Base-by-base conservation (phyloP, 2,888 invertebrate species). In the Zaprionus lineosus region DNA sequence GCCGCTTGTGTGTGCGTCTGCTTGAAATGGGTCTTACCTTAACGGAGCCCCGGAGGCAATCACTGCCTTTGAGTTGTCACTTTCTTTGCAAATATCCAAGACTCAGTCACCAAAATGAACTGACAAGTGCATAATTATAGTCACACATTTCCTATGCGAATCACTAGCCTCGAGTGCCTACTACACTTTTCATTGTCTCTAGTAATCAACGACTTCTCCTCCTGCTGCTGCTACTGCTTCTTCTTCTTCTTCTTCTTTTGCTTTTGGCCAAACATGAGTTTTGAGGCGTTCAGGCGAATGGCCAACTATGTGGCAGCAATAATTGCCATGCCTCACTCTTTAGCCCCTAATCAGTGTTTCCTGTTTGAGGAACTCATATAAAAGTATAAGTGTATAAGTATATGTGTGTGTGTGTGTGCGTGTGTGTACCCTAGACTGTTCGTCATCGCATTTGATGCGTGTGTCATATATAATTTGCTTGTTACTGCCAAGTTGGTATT, bases 401-500 rank as follows among this genome's bases (percentile, higher is more conserved):
- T 14, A 14, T 8, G 18, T 21, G 14, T 44, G 19, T n/a, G 12
- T 31, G 15, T 26, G 18, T 14, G 16, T 43, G 9, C 41, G 34
- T 47, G 18, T 33, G 34, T 15, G 15, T 37, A 18, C n/a, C n/a
- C n/a, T n/a, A n/a, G n/a, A n/a, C n/a, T n/a, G n/a, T n/a, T n/a
- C n/a, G n/a, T n/a, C n/a, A n/a, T n/a, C n/a, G n/a, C 39, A 37
- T 21, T 48, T 56, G 48, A 36, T 61, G 50, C 44, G 47, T 53
- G 50, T 63, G 53, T 63, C 53, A 39, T 56, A 44, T 66, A 58
- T 62, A 66, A 66, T 66, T 66, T 66, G 50, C 65, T 62, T 53
- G 65, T 62, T 66, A 58, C 56, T 50, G 15, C 12, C 31, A 50
- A 50, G 31, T 11, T 31, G 11, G 16, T n/a, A 28, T 24, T 53